Conservation (phyloP, 2,888 invertebrate species). For the Oligia strigilis region DNA sequence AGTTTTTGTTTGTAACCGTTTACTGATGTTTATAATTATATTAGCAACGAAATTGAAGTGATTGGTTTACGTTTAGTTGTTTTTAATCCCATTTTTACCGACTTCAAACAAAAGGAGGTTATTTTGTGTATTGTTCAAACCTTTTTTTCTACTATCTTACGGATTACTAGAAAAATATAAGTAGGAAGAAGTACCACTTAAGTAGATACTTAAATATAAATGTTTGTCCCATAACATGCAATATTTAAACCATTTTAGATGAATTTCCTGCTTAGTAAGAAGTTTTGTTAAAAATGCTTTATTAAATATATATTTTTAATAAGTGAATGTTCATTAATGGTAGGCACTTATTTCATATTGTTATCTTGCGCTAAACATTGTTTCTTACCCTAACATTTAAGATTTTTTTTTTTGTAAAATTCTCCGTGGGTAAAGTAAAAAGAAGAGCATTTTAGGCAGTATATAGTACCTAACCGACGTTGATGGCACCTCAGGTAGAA, state of each 20-base stretch:
- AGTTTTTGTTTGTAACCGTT: background rate
- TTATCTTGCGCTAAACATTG: conserved; percentile 1
- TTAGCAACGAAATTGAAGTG: background rate
- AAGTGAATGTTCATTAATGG: background rate
- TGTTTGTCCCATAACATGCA: conserved; percentile 5
- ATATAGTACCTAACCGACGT: conserved; percentile 11
- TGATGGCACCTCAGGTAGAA: conserved; percentile 52
- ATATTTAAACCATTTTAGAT: background rate
- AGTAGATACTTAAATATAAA: background rate
- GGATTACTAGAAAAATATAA: background rate
- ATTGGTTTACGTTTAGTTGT: background rate
- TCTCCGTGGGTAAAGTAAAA: background rate
- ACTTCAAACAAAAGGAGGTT: no score
- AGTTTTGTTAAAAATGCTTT: background rate
- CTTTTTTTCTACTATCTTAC: background rate
- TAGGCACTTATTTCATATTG: background rate
- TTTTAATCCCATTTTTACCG: no score
- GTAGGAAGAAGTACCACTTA: background rate
- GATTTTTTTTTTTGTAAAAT: no score
- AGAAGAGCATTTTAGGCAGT: background rate
- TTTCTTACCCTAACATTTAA: background rate
- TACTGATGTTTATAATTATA: background rate
- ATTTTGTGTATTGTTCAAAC: background rate
- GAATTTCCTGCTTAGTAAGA: background rate
- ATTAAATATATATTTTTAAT: background rate